Evolutionary conservation across 2,113 vertebrate species (phyloP).

Genomic region (Aspiorhynchus laticeps): DNA sequence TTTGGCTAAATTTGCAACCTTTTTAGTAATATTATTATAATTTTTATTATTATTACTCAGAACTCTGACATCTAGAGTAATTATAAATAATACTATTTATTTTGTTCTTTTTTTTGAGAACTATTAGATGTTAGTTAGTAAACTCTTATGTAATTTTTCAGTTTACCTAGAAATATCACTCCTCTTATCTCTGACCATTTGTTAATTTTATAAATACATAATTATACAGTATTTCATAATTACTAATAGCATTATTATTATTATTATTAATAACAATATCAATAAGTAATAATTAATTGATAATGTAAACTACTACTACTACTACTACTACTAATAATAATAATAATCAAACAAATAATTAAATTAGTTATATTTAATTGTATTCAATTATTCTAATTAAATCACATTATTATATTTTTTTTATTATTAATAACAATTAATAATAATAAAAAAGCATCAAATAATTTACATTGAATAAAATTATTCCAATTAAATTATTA

Average conservation of each 20-base stretch:
- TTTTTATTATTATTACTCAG: too few species aligned
- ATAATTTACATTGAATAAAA: not conserved
- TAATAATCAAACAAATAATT: too few species aligned
- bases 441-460: not conserved
- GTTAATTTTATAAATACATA: not conserved
- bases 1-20: not conserved
- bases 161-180: not conserved
- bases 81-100: too few species aligned
- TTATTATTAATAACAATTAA: too few species aligned
- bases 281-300: not conserved
- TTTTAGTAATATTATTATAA: too few species aligned
- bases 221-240: not conserved
- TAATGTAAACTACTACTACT: not conserved
- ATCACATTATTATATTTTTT: not conserved
- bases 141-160: too few species aligned
- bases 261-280: not conserved
- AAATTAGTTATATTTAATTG: too few species aligned
- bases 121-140: too few species aligned
- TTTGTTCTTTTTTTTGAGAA: too few species aligned
- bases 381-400: not conserved
- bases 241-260: not conserved
- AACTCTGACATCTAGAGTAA: too few species aligned
- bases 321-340: too few species aligned
- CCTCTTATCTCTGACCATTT: not conserved
- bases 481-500: not conserved